Percentiles rank a stretch among this genome's conserved stretches.
Conservation (phyloP, 1,140 invertebrate species). For the Nephila pilipes region DNA sequence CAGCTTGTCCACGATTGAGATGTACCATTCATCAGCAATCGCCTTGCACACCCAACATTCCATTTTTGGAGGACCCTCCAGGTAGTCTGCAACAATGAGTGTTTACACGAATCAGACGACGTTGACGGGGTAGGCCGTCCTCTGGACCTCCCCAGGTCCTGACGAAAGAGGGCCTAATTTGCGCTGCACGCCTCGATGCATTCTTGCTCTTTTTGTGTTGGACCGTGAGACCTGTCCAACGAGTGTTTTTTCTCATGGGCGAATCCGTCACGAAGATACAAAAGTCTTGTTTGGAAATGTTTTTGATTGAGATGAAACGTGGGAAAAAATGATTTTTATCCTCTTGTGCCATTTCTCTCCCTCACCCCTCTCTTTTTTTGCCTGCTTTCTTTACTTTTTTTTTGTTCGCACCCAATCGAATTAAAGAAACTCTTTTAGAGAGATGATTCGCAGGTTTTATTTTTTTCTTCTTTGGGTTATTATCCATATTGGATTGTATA, state of each 20-base stretch:
- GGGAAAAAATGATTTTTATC: constrained; percentile 23
- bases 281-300: background rate
- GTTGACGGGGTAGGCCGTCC: background rate
- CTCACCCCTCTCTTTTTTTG: too few relatives aligned
- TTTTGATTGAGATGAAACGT: constrained; percentile 22
- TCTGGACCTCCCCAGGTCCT: background rate
- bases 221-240: constrained; percentile 56
- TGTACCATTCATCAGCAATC: background rate
- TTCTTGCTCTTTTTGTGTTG: constrained; percentile 69
- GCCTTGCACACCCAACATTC: background rate
- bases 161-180: constrained; percentile 52
- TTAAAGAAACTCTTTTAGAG: background rate
- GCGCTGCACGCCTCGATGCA: background rate
- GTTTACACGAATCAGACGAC: constrained; percentile 50
- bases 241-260: constrained; percentile 42
- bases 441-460: background rate
- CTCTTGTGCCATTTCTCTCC: too few relatives aligned
- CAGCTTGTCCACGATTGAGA: constrained; percentile 7
- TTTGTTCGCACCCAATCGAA: background rate
- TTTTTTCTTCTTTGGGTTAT: too few relatives aligned
- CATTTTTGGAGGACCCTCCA: constrained; percentile 20
- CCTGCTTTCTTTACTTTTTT: background rate
- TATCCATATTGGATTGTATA: too few relatives aligned
- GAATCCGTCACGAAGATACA: background rate
- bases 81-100: constrained; percentile 39